Conservation (phyloP, 2,113 vertebrate genomes). For the Gobius niger region DNA sequence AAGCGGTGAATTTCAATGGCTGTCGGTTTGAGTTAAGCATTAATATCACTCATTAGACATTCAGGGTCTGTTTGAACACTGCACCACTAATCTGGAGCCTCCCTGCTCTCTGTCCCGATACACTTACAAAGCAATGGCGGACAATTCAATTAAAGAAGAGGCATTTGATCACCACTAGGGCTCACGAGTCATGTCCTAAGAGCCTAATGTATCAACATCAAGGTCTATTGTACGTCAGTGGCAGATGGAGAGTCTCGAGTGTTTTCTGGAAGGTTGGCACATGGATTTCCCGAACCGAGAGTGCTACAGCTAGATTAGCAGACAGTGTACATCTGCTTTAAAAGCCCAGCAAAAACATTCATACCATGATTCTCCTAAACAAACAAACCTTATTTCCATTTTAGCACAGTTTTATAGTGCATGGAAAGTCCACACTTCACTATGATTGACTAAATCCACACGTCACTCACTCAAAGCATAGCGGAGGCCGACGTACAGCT, state of each 20-base stretch:
- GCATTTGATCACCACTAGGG: constrained; percentile 70
- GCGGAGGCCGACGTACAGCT: too few species aligned
- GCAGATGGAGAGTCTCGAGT: constrained; percentile 37
- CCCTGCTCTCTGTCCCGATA: constrained; percentile 47
- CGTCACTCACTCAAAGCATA: too few species aligned
- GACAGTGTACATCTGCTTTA: constrained; percentile 17
- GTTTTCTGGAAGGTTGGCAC: constrained; percentile 57
- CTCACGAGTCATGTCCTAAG: constrained; percentile 53
- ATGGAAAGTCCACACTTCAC: too few species aligned
- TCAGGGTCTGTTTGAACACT: constrained; percentile 49
- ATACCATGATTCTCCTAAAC: not conserved
- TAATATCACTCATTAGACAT: constrained; percentile 71
- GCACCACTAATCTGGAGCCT: constrained; percentile 24
- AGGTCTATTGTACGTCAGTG: constrained; percentile 49
- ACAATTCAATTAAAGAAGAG: constrained; percentile 71
- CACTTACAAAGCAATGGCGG: constrained; percentile 57
- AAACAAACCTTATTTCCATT: too few species aligned
- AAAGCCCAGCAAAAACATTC: constrained; percentile 41
- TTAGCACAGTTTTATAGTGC: too few species aligned
- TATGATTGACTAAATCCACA: too few species aligned
- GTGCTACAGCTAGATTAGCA: constrained; percentile 50
- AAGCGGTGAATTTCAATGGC: constrained; percentile 44
- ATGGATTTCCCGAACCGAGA: constrained; percentile 45
- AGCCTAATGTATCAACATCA: constrained; percentile 71
- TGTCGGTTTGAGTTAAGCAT: constrained; percentile 60